Conservation (phyloP, 2,113 vertebrate genomes). For the Holacanthus passer region DNA sequence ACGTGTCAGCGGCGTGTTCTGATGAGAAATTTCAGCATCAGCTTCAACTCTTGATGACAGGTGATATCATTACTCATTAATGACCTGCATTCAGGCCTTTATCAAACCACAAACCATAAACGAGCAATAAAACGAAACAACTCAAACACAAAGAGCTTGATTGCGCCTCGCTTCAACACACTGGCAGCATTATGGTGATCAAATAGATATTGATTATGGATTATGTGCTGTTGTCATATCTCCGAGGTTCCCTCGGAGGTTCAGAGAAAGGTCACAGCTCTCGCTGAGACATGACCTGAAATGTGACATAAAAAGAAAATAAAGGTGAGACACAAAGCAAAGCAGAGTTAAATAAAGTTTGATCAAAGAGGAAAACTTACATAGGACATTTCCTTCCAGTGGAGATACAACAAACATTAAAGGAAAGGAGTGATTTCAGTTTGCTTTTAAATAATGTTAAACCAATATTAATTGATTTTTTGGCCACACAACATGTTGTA, state of each 20-base stretch:
- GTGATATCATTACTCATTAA: not conserved
- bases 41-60: not conserved
- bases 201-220: conserved; percentile 38
- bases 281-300: not conserved
- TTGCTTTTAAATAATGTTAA: not conserved
- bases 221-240: not conserved
- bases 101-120: not conserved
- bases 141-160: not conserved
- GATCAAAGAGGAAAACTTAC: not conserved
- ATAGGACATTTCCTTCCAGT: not conserved
- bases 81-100: conserved; percentile 1
- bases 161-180: conserved; percentile 3
- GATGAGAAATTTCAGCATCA: conserved; percentile 10
- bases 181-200: not conserved
- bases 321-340: conserved; percentile 15
- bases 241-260: conserved; percentile 14
- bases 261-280: conserved; percentile 14
- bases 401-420: not conserved
- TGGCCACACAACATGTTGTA: not conserved
- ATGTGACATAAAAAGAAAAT: conserved; percentile 8
- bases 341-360: not conserved
- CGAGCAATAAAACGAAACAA: conserved; percentile 22
- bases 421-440: not conserved
- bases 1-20: conserved; percentile 3
- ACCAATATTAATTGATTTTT: not conserved